Evolutionary conservation across 2,113 vertebrate genomes (phyloP).

Genomic region (Barnardius zonarius): DNA sequence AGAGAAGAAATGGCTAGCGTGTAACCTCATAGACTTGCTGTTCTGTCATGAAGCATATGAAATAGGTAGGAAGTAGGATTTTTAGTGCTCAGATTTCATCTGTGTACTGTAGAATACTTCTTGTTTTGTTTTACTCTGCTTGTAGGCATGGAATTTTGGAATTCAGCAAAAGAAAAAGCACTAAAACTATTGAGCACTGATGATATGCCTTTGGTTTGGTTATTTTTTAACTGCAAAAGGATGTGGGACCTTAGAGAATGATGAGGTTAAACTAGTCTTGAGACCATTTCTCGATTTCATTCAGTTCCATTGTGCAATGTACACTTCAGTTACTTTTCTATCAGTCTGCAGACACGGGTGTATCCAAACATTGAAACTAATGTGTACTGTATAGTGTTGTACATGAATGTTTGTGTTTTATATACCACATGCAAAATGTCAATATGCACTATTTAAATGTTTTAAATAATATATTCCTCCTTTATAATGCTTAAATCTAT

Average conservation of each 20-base stretch:
- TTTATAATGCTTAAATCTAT: constrained; percentile 86
- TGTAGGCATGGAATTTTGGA: constrained; percentile 65
- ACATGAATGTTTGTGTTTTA: constrained; percentile 83
- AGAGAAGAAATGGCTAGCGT: constrained; percentile 58
- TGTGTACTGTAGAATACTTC: constrained; percentile 62
- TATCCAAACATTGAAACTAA: constrained; percentile 76
- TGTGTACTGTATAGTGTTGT: constrained; percentile 83
- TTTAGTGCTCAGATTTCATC: constrained; percentile 67
- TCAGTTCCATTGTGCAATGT: constrained; percentile 75
- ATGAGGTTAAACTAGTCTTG: constrained; percentile 70
- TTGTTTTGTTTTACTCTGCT: constrained; percentile 52
- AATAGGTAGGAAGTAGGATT: constrained; percentile 63
- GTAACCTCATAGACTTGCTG: constrained; percentile 65
- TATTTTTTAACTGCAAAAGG: constrained; percentile 25
- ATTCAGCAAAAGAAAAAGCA: constrained; percentile 67
- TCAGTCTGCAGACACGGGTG: constrained; percentile 71
- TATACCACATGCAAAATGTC: constrained; percentile 83
- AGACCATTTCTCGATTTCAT: constrained; percentile 64
- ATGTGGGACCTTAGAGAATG: constrained; percentile 65
- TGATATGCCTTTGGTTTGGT: constrained; percentile 63
- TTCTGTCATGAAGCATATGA: constrained; percentile 63
- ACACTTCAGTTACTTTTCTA: constrained; percentile 71
- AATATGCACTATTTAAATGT: constrained; percentile 83
- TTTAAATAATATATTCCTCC: constrained; percentile 88
- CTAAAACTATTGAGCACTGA: constrained; percentile 72